phyloP scores from a whole-genome alignment of 1,140 invertebrate genomes.

The Piezodorus guildinii region DNA sequence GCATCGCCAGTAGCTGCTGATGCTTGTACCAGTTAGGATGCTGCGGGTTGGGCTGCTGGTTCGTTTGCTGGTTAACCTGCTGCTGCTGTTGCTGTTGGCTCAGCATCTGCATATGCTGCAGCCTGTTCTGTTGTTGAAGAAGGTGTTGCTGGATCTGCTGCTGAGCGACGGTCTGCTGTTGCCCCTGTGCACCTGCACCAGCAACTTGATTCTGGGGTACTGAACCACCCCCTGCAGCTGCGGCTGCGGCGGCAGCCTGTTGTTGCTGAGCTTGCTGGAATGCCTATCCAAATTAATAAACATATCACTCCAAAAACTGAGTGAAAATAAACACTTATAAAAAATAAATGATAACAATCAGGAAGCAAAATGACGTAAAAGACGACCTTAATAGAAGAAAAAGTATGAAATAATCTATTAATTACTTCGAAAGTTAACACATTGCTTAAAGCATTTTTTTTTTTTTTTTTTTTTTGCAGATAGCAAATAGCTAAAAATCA shows the following conservation, averaged over 20 bases:
- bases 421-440: no score
- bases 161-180: neutral
- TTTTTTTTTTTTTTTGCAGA: no score
- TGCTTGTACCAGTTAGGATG: constrained; percentile 42
- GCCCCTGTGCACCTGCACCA: constrained; percentile 9
- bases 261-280: constrained; percentile 37
- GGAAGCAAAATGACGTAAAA: no score
- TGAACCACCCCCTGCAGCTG: constrained; percentile 27
- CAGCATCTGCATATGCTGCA: constrained; percentile 37
- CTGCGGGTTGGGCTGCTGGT: constrained; percentile 36
- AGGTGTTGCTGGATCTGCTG: constrained; percentile 34
- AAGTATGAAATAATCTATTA: no score
- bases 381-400: no score
- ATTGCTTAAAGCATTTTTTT: no score
- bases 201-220: constrained; percentile 31
- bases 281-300: constrained; percentile 21
- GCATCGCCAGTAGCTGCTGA: constrained; percentile 41
- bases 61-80: constrained; percentile 32
- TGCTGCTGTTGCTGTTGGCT: constrained; percentile 34
- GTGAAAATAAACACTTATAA: neutral
- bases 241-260: constrained; percentile 31
- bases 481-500: no score
- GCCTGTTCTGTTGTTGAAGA: constrained; percentile 31
- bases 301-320: neutral
- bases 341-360: no score